A percentile compares a stretch with the other conserved stretches of the same genome.
Evolutionary conservation across 2,797 vertebrate genomes (phyloP).

Genomic region (Synaphobranchus kaupii): DNA sequence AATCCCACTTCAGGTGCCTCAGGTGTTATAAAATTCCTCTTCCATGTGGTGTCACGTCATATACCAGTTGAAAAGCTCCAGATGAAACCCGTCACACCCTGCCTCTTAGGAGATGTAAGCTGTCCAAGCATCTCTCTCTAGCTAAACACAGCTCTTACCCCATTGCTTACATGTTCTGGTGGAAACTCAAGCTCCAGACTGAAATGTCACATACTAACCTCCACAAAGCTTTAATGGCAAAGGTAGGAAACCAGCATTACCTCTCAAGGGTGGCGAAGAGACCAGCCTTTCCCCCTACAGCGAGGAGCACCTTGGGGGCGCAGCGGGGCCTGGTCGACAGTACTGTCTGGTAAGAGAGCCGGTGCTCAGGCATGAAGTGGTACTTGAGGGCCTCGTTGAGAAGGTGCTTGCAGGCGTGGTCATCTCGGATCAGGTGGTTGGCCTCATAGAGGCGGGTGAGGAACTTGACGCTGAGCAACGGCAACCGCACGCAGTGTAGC

Average conservation of each 20-base stretch:
- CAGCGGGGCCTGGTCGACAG: slow-evolving; percentile 90
- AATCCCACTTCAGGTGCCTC: neutral
- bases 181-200: neutral
- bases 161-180: neutral
- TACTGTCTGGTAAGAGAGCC: slow-evolving; percentile 93
- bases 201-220: neutral
- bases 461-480: slow-evolving; percentile 95
- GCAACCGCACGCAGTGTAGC: slow-evolving; percentile 93
- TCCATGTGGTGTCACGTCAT: neutral
- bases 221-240: neutral
- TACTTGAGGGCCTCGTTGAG: slow-evolving; percentile 98
- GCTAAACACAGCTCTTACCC: neutral
- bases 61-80: neutral
- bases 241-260: slow-evolving; percentile 59
- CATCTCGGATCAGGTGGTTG: slow-evolving; percentile 97
- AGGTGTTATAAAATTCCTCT: neutral
- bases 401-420: slow-evolving; percentile 95
- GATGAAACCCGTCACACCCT: neutral
- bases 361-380: slow-evolving; percentile 98
- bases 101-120: neutral
- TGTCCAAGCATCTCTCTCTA: neutral
- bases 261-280: slow-evolving; percentile 95
- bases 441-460: slow-evolving; percentile 96
- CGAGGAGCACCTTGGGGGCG: slow-evolving; percentile 94
- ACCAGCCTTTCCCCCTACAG: slow-evolving; percentile 95